A percentile compares a stretch with the other conserved stretches of the same genome.
These are phyloP conservation scores for Heterocephalus glaber DNA, from an alignment of 2,113 vertebrate species.

Conservation along the genomic window DNA sequence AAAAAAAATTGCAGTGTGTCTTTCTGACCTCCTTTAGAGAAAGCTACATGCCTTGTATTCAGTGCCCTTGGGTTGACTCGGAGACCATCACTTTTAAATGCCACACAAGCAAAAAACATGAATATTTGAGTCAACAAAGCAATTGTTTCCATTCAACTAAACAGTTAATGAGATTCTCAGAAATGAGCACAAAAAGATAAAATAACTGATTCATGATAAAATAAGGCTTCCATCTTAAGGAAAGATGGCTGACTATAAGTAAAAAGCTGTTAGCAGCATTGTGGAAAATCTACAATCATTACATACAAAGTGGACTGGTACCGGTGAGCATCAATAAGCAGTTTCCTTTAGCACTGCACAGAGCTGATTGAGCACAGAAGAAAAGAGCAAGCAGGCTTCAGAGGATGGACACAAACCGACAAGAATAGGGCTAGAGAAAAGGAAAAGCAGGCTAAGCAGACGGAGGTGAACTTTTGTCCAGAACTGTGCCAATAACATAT, in stretches of 20 bases:
- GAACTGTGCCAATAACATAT: background rate
- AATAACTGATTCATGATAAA: slow-evolving; percentile 40
- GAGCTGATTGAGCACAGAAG: background rate
- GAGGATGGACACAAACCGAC: background rate
- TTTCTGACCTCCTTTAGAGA: background rate
- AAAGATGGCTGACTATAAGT: background rate
- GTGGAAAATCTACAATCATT: background rate
- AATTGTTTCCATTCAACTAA: background rate
- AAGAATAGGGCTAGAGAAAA: background rate
- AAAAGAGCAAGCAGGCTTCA: background rate
- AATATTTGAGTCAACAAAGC: background rate
- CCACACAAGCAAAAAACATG: background rate
- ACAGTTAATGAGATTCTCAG: slow-evolving; percentile 48
- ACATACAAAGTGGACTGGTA: background rate
- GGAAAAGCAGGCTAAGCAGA: background rate
- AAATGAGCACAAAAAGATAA: slow-evolving; percentile 13
- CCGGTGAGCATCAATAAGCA: background rate
- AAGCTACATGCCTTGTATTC: background rate
- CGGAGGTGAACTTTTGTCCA: background rate
- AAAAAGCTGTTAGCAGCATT: background rate
- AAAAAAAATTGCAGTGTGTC: background rate
- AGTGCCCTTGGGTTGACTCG: background rate
- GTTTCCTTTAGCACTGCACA: background rate
- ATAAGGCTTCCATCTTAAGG: slow-evolving; percentile 5
- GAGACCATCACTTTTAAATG: background rate